Percentiles rank a stretch among this genome's conserved stretches.
phyloP scores from a whole-genome alignment of 1,140 invertebrate genomes.

The Eriosoma lanigerum region DNA sequence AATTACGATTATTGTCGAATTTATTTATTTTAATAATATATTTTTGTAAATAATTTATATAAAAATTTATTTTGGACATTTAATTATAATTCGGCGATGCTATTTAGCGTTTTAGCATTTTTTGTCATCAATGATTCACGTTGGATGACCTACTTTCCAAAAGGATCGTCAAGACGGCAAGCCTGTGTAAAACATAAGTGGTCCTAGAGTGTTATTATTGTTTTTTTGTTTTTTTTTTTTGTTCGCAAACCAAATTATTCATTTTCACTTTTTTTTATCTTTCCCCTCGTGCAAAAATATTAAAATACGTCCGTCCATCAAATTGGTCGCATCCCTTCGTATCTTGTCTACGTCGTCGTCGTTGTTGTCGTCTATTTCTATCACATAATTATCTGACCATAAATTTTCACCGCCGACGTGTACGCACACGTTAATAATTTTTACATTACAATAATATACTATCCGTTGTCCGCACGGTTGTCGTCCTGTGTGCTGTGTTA shows the following conservation, averaged over 20 bases:
- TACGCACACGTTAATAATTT: neutral
- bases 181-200: constrained; percentile 16
- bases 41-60: neutral
- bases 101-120: neutral
- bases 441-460: neutral
- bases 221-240: constrained; percentile 22
- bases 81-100: neutral
- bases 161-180: constrained; percentile 8
- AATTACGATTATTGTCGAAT: neutral
- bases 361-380: neutral
- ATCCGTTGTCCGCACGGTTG: constrained; percentile 13
- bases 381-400: neutral
- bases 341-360: neutral
- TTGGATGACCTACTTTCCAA: constrained; percentile 37
- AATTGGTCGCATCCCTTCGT: constrained; percentile 11
- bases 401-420: constrained; percentile 4
- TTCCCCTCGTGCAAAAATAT: neutral
- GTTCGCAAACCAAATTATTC: constrained; percentile 26
- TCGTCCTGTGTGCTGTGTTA: constrained; percentile 17
- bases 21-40: neutral
- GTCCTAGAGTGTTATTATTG: constrained; percentile 46
- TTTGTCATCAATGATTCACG: neutral
- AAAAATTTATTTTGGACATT: neutral
- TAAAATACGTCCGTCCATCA: constrained; percentile 1
- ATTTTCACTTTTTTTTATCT: constrained; percentile 46